A percentile compares a stretch with the other conserved stretches of the same genome.
Evolutionary conservation across 2,888 invertebrate genomes (phyloP).

Genomic region (Hirtodrosophila confusa): DNA sequence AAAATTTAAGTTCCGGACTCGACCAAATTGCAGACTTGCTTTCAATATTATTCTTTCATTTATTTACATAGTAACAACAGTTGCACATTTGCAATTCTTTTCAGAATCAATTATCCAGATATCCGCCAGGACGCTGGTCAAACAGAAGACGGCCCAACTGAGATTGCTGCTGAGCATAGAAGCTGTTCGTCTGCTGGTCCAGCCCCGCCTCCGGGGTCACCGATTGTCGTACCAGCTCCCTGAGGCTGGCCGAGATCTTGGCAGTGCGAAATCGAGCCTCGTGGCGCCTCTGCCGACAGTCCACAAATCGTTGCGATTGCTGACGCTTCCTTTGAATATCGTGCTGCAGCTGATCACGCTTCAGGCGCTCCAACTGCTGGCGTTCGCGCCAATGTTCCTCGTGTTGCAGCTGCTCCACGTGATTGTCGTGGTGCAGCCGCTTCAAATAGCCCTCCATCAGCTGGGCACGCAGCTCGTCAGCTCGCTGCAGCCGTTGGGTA

Average conservation of each 20-base stretch:
- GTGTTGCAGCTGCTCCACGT: conserved; percentile 82
- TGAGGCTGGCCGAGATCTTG: conserved; percentile 82
- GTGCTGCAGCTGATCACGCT: conserved; percentile 77
- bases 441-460: conserved; percentile 79
- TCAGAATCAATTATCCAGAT: not conserved
- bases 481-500: conserved; percentile 80
- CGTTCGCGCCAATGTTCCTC: conserved; percentile 83
- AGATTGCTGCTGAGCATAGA: conserved; percentile 60
- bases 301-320: conserved; percentile 80
- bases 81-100: not conserved
- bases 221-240: conserved; percentile 83
- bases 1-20: too few species aligned
- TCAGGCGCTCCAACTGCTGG: conserved; percentile 73
- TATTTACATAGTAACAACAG: conserved; percentile 57
- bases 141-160: conserved; percentile 65
- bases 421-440: conserved; percentile 82
- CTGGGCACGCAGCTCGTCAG: conserved; percentile 79
- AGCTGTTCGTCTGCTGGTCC: conserved; percentile 40
- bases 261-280: conserved; percentile 81
- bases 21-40: too few species aligned
- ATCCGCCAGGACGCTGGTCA: conserved; percentile 17
- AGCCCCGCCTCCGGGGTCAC: conserved; percentile 80
- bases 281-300: conserved; percentile 75
- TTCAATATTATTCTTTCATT: conserved; percentile 10
- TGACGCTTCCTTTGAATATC: conserved; percentile 79